These are phyloP conservation scores for Orchestia grillus DNA, from an alignment of 1,140 invertebrate genomes.

Conservation along the genomic window DNA sequence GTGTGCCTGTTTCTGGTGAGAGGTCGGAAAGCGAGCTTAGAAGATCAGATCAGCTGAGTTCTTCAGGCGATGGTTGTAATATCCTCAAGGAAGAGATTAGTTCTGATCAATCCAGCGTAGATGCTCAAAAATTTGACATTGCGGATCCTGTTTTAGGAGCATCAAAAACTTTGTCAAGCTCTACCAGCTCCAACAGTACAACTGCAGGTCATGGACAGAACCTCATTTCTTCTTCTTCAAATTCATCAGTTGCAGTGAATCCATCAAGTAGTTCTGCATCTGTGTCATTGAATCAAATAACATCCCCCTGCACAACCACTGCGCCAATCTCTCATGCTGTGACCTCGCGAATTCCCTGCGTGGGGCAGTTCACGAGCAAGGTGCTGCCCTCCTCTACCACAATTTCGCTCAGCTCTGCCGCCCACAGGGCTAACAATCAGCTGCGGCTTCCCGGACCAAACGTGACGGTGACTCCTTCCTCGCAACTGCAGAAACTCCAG, in stretches of 20 bases:
- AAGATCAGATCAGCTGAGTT: not conserved
- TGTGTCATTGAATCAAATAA: not conserved
- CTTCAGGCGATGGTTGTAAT: not conserved
- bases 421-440: conserved; percentile 28
- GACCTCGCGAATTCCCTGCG: not conserved
- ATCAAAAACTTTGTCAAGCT: not conserved
- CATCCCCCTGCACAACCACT: not conserved
- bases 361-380: conserved; percentile 24
- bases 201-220: not conserved
- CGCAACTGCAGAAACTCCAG: not conserved
- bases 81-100: not conserved
- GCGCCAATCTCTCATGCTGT: not conserved
- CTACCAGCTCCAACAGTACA: not conserved
- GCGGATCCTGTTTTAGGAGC: not conserved
- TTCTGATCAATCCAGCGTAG: not conserved
- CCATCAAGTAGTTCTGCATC: not conserved
- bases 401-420: conserved; percentile 36
- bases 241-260: not conserved
- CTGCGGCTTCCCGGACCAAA: not conserved
- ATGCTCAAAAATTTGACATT: not conserved
- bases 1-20: not conserved
- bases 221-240: not conserved
- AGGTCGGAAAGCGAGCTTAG: not conserved
- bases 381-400: conserved; percentile 31
- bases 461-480: not conserved